Percentiles rank a stretch among this genome's conserved stretches.
Evolutionary conservation across 2,888 invertebrate species (phyloP).

Genomic region (Allacma fusca): DNA sequence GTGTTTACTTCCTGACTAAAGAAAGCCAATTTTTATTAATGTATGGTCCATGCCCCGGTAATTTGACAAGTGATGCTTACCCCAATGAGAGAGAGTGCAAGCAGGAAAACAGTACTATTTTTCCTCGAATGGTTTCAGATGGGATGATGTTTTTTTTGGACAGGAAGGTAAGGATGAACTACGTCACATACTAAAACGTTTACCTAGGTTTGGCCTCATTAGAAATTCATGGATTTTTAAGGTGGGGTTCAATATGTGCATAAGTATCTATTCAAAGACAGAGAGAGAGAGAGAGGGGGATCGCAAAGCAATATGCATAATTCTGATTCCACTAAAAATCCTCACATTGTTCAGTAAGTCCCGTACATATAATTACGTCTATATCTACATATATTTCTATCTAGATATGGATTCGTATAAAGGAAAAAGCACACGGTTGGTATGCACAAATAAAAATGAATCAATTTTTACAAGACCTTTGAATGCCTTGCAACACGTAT

Average conservation of each 20-base stretch:
- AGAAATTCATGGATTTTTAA: conserved; percentile 37
- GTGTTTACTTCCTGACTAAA: no score
- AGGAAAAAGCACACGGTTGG: no score
- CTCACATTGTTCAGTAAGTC: no score
- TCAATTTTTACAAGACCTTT: no score
- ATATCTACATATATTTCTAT: no score
- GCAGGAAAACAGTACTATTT: neutral
- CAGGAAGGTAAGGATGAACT: conserved; percentile 12
- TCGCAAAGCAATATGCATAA: neutral
- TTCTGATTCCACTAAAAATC: no score
- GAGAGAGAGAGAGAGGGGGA: neutral
- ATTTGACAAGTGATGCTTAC: neutral
- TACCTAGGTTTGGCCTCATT: conserved; percentile 41
- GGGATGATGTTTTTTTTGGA: conserved; percentile 23
- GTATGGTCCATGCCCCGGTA: no score
- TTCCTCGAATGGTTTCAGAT: neutral
- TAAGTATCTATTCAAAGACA: neutral
- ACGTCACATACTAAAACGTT: conserved; percentile 32
- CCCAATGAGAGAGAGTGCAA: neutral
- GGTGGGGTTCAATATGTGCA: conserved; percentile 27
- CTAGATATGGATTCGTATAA: no score
- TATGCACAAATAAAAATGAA: no score
- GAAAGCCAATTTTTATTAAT: no score
- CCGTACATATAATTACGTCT: no score
- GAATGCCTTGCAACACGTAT: no score